Evolutionary conservation across 2,797 vertebrate genomes (phyloP).

Genomic region (Platalea minor): DNA sequence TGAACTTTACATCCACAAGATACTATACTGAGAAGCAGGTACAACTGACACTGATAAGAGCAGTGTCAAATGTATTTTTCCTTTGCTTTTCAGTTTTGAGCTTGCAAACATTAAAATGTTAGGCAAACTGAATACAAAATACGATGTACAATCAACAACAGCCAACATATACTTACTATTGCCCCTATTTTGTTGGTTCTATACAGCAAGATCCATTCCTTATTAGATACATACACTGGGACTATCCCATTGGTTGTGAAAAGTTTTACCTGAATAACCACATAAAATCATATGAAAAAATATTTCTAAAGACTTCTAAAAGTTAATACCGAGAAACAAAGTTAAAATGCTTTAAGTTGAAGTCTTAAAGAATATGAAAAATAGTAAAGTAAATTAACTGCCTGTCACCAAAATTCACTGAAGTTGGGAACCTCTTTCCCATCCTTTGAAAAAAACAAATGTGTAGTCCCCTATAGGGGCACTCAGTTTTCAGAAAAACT

Average conservation of each 20-base stretch:
- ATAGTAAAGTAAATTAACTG: background rate
- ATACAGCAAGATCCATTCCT: background rate
- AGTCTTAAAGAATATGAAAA: background rate
- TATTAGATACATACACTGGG: background rate
- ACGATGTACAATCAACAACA: background rate
- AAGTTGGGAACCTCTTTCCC: background rate
- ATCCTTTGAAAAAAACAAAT: background rate
- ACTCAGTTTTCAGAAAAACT: background rate
- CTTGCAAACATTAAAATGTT: background rate
- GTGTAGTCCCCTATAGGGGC: background rate
- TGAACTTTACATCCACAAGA: background rate
- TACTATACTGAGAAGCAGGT: background rate
- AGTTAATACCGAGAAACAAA: background rate
- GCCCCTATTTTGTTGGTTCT: background rate
- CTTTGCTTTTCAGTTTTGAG: background rate
- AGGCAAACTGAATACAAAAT: background rate
- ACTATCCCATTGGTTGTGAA: background rate
- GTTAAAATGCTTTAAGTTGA: background rate
- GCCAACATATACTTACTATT: background rate
- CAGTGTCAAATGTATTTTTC: background rate
- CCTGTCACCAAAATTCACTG: background rate
- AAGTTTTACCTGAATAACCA: background rate
- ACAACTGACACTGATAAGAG: background rate
- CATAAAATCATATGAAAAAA: background rate
- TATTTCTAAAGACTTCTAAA: background rate